These are phyloP conservation scores for Orchesella cincta DNA, from an alignment of 1,140 invertebrate species.

Conservation along the genomic window DNA sequence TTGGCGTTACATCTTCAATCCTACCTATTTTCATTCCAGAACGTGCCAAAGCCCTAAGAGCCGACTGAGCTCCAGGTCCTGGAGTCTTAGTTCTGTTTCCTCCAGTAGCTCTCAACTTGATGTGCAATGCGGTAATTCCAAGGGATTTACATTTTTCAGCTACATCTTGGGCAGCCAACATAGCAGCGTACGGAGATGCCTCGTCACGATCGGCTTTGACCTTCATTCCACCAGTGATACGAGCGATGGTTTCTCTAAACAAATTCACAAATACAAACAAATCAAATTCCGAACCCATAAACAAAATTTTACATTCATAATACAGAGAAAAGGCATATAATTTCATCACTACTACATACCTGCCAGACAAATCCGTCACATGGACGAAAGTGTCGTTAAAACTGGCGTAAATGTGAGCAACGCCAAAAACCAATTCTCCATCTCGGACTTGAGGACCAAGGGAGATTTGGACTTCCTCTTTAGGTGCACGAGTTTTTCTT, in stretches of 20 bases:
- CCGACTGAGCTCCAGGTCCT: constrained; percentile 97
- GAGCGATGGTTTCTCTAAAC: constrained; percentile 92
- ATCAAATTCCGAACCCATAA: not conserved
- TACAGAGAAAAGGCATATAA: too few species aligned
- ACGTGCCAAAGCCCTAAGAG: constrained; percentile 93
- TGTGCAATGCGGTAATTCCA: constrained; percentile 96
- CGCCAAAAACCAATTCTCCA: constrained; percentile 97
- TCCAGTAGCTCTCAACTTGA: constrained; percentile 96
- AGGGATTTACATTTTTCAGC: constrained; percentile 97
- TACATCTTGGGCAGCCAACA: constrained; percentile 97
- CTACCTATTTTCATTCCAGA: constrained; percentile 99
- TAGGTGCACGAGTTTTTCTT: constrained; percentile 93
- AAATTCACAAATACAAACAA: not conserved
- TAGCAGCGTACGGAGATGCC: constrained; percentile 99
- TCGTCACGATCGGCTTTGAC: constrained; percentile 99
- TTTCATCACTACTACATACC: constrained; percentile 60
- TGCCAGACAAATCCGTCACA: constrained; percentile 97
- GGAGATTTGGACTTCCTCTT: constrained; percentile 94
- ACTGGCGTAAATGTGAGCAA: constrained; percentile 98
- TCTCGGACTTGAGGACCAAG: constrained; percentile 96
- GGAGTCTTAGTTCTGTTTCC: constrained; percentile 98
- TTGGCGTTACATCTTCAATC: constrained; percentile 99
- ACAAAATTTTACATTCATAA: not conserved
- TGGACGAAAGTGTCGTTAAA: constrained; percentile 99
- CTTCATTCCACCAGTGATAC: constrained; percentile 99